Evolutionary conservation across 2,888 invertebrate species (phyloP).

Genomic region (Clivina fossor): DNA sequence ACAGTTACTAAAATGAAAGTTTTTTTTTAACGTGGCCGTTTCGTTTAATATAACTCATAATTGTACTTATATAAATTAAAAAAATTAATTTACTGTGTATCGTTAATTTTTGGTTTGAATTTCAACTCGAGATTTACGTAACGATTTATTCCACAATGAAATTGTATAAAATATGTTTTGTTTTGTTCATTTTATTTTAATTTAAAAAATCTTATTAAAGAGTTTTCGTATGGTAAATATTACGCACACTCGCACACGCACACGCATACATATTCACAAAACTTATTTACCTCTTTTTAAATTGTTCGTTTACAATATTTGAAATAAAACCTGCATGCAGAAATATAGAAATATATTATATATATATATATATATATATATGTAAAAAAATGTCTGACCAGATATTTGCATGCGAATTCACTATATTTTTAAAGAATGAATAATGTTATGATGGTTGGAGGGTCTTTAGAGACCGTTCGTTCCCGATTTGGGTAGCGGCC

Average conservation of each 20-base stretch:
- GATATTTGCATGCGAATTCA: slow-evolving; percentile 37
- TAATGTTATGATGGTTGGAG: background rate
- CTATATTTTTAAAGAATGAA: slow-evolving; percentile 1
- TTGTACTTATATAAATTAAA: no score
- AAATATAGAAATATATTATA: slow-evolving; percentile 10
- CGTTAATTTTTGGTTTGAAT: no score
- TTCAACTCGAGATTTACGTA: background rate
- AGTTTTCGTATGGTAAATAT: slow-evolving; percentile 12
- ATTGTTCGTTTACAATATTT: slow-evolving; percentile 19
- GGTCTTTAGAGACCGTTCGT: slow-evolving; percentile 37
- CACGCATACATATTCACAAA: slow-evolving; percentile 25
- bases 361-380: slow-evolving; percentile 34
- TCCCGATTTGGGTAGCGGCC: slow-evolving; percentile 77
- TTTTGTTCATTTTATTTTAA: no score
- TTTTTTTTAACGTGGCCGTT: no score
- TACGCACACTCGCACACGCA: slow-evolving; percentile 23
- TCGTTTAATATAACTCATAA: no score
- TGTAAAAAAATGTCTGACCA: slow-evolving; percentile 38
- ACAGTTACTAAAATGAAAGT: no score
- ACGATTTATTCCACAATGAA: slow-evolving; percentile 23
- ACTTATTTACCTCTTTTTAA: no score
- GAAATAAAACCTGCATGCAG: slow-evolving; percentile 19
- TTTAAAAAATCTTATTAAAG: no score
- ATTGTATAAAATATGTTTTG: background rate
- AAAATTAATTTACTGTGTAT: no score